Evolutionary conservation across 2,113 vertebrate genomes (phyloP), one percentile per base, ranked within the genome.

Genomic region (Pampusana beccarii): DNA sequence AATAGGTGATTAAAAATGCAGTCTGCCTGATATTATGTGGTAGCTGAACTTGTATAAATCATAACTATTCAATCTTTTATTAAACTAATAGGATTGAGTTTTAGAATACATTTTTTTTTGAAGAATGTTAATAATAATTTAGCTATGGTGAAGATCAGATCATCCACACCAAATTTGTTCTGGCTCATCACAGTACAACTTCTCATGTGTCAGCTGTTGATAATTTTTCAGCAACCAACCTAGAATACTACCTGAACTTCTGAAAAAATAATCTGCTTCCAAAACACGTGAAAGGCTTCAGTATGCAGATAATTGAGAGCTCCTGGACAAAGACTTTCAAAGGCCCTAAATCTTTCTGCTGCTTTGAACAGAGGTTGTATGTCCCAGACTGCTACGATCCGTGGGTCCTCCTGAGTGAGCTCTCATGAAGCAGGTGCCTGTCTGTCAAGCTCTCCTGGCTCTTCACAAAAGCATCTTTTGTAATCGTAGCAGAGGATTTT

Each of bases 1-100:
- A 97, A 97, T 95, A 93, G 73, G 90, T 97, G 96, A 98, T 96
- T 97, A 97, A 96, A 93, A 88, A 94, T 81, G 71, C 74, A 90
- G 56, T 83, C 70, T 94, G 54, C 81, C 80, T 73, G 86, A 62
- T 92, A 40, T 31, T 95, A 60, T 85, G 53, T 93, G 80, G 92
- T 92, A 96, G 95, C 78, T 69, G 82, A 96, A 26, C 34, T 96
- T 58, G 9, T 74, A 97, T 86, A 97, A 97, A 97, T 95, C 54
- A 75, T 71, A 93, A 94, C 88, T 97, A 97, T 96, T 93, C 80
- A 94, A 78, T 86, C 86, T 96, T 97, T 96, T 95, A 91, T 97
- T 97, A 96, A 97, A 94, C 65, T 91, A 97, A 95, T 74, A 91
- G 40, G 67, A 95, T 74, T 97, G 91, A 91, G 86, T 88, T 90